These are phyloP conservation scores for Drosophila sordidapex DNA, from an alignment of 2,888 invertebrate genomes.

Conservation along the genomic window DNA sequence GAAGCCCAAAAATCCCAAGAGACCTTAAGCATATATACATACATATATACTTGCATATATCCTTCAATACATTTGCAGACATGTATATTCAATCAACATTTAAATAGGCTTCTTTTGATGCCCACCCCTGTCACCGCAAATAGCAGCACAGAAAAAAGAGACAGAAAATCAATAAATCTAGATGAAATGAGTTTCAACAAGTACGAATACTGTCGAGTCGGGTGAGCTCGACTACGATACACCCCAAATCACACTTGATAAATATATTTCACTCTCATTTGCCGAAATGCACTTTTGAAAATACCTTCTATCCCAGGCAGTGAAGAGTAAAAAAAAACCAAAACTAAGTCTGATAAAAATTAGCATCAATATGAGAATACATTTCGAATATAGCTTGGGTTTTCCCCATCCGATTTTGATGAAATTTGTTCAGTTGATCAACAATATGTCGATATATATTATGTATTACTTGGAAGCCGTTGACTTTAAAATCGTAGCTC, in stretches of 20 bases:
- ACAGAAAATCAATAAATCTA: slow-evolving; percentile 74
- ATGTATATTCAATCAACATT: slow-evolving; percentile 37
- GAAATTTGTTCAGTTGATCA: background rate
- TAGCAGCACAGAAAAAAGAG: slow-evolving; percentile 20
- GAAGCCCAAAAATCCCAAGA: background rate
- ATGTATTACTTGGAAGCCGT: background rate
- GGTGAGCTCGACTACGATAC: background rate
- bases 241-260: background rate
- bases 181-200: slow-evolving; percentile 68
- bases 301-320: background rate
- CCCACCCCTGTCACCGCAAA: slow-evolving; percentile 6
- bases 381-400: background rate
- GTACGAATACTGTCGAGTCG: background rate
- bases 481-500: background rate
- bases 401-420: background rate
- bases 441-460: background rate
- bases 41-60: background rate
- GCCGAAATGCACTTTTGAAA: background rate
- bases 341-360: background rate
- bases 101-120: slow-evolving; percentile 42
- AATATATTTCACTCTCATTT: background rate
- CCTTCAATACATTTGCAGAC: background rate
- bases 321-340: background rate
- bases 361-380: background rate
- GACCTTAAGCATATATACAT: background rate